Evolutionary conservation across 2,113 vertebrate species (phyloP).

Genomic region (Cettia cetti): DNA sequence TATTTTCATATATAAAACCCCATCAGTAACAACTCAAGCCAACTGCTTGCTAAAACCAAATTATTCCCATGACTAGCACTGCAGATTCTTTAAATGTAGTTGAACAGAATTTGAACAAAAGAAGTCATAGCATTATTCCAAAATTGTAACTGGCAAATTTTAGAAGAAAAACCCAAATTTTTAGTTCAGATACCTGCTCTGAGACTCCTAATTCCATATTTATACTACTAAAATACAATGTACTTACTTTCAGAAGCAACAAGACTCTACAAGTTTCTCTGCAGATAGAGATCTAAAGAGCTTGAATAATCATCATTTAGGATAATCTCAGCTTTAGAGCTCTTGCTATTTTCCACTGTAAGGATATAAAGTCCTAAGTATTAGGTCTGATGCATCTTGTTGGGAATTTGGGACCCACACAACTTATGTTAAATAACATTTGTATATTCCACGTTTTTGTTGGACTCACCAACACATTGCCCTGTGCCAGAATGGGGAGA

Average conservation of each 20-base stretch:
- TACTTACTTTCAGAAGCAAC: background rate
- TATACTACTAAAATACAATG: background rate
- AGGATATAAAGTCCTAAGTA: background rate
- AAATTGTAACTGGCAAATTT: background rate
- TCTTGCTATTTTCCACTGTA: slow-evolving; percentile 25
- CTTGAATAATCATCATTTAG: slow-evolving; percentile 20
- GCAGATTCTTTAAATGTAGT: background rate
- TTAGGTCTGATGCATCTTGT: background rate
- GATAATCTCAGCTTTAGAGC: slow-evolving; percentile 34
- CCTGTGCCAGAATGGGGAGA: slow-evolving; percentile 30
- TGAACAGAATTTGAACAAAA: slow-evolving; percentile 14
- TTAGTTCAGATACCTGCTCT: background rate
- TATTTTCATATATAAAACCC: slow-evolving; percentile 17
- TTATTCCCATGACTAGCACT: slow-evolving; percentile 24
- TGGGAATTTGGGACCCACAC: slow-evolving; percentile 50
- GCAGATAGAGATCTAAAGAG: background rate
- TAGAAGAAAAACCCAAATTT: background rate
- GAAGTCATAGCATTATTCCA: background rate
- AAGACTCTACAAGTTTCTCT: background rate
- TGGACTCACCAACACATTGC: slow-evolving; percentile 41
- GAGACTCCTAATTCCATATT: background rate
- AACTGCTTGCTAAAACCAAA: background rate
- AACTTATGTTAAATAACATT: slow-evolving; percentile 61
- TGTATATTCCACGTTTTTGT: slow-evolving; percentile 61
- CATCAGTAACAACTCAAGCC: background rate